These are phyloP conservation scores for Drosophila ogumai DNA, from an alignment of 1,140 invertebrate species.

Conservation along the genomic window DNA sequence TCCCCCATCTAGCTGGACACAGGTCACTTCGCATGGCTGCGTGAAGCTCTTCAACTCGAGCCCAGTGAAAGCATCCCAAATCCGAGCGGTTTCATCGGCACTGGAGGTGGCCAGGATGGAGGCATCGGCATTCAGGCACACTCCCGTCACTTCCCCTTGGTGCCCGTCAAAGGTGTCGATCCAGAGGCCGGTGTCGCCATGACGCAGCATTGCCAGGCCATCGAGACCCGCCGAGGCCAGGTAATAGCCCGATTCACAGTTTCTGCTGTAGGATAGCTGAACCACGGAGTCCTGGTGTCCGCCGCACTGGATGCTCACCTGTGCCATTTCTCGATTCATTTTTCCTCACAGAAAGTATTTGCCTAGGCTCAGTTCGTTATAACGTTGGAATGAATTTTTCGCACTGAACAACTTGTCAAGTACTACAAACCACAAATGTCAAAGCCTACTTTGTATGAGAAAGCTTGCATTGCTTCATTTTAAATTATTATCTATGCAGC, in stretches of 20 bases:
- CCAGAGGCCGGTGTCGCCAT: slow-evolving; percentile 99
- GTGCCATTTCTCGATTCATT: background rate
- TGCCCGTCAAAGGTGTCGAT: slow-evolving; percentile 98
- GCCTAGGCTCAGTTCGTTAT: too few relatives aligned
- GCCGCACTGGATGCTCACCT: slow-evolving; percentile 91
- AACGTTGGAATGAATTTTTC: background rate
- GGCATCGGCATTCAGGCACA: slow-evolving; percentile 94
- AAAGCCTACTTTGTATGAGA: background rate
- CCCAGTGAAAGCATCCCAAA: slow-evolving; percentile 96
- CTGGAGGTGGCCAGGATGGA: slow-evolving; percentile 96
- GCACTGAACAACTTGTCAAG: background rate
- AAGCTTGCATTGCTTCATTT: too few relatives aligned
- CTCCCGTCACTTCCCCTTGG: slow-evolving; percentile 98
- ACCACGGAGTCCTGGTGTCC: slow-evolving; percentile 97
- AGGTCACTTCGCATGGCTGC: slow-evolving; percentile 97
- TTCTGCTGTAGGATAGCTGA: slow-evolving; percentile 96
- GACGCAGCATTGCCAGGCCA: slow-evolving; percentile 97
- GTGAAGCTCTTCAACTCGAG: slow-evolving; percentile 94
- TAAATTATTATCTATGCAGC: too few relatives aligned
- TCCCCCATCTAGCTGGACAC: slow-evolving; percentile 94
- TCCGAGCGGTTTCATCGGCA: slow-evolving; percentile 96
- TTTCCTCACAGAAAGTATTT: too few relatives aligned
- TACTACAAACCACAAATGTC: background rate
- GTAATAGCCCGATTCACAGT: slow-evolving; percentile 95
- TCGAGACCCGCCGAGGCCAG: slow-evolving; percentile 95